phyloP scores from a whole-genome alignment of 2,797 vertebrate species.

The Tadarida brasiliensis region DNA sequence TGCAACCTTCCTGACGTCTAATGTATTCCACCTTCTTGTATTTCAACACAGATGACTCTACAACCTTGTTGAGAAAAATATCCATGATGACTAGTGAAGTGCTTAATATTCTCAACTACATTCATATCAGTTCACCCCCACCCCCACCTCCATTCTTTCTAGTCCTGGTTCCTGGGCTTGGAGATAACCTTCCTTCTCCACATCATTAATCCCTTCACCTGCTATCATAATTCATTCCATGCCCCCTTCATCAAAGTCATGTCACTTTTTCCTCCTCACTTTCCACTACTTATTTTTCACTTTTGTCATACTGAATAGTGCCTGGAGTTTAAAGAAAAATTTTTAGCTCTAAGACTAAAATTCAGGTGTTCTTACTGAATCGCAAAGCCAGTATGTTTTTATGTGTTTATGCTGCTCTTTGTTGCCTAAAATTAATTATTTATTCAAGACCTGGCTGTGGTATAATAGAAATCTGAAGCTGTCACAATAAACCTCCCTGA shows the following conservation, averaged over 20 bases:
- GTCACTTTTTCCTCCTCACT: neutral
- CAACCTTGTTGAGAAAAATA: neutral
- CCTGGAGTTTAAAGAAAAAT: neutral
- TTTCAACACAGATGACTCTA: neutral
- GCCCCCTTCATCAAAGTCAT: neutral
- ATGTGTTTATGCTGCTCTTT: constrained; percentile 62
- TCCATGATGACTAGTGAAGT: neutral
- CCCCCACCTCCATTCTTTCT: neutral
- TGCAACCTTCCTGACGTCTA: neutral
- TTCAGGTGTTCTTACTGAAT: neutral
- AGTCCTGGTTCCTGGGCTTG: neutral
- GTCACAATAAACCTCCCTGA: constrained; percentile 60
- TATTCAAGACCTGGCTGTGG: constrained; percentile 57
- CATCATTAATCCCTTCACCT: neutral
- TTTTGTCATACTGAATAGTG: neutral
- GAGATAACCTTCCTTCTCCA: neutral
- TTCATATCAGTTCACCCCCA: neutral
- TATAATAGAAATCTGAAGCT: constrained; percentile 43
- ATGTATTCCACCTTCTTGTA: neutral
- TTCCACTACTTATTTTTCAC: neutral
- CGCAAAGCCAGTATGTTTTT: neutral
- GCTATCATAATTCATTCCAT: neutral
- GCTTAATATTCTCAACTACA: neutral
- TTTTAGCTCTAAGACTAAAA: constrained; percentile 50
- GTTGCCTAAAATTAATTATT: constrained; percentile 70